Conservation (phyloP, 2,888 invertebrate species). For the Sinotaia quadrata region DNA sequence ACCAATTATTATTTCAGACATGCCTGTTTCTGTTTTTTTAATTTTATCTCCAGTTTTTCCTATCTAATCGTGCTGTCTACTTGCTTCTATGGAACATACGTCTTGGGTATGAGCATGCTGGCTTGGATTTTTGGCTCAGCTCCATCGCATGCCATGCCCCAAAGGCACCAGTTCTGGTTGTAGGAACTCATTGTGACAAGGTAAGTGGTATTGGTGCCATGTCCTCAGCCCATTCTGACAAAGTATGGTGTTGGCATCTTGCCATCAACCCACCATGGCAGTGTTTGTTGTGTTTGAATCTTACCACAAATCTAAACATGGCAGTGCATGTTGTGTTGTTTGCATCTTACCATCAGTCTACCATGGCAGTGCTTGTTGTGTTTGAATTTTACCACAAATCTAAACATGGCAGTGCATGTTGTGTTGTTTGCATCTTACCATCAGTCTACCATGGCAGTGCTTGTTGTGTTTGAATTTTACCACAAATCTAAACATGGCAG, state of each 20-base stretch:
- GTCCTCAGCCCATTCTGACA: no score
- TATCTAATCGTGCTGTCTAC: constrained; percentile 70
- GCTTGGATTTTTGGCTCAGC: constrained; percentile 71
- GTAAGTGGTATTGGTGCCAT: constrained; percentile 44
- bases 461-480: no score
- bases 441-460: not conserved
- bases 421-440: not conserved
- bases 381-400: no score
- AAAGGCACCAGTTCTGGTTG: constrained; percentile 69
- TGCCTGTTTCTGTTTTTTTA: not conserved
- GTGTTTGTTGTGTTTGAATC: no score
- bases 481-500: no score
- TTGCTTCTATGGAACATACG: constrained; percentile 71
- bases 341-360: not conserved
- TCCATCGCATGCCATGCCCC: constrained; percentile 71
- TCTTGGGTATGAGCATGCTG: constrained; percentile 71
- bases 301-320: no score
- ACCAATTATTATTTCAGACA: no score
- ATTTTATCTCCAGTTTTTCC: constrained; percentile 63
- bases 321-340: no score
- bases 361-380: no score
- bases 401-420: no score
- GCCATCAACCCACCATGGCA: not conserved
- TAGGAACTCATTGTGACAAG: constrained; percentile 71
- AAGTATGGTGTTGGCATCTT: not conserved